phyloP scores from a whole-genome alignment of 2,113 vertebrate genomes.

The Cynocephalus volans region DNA sequence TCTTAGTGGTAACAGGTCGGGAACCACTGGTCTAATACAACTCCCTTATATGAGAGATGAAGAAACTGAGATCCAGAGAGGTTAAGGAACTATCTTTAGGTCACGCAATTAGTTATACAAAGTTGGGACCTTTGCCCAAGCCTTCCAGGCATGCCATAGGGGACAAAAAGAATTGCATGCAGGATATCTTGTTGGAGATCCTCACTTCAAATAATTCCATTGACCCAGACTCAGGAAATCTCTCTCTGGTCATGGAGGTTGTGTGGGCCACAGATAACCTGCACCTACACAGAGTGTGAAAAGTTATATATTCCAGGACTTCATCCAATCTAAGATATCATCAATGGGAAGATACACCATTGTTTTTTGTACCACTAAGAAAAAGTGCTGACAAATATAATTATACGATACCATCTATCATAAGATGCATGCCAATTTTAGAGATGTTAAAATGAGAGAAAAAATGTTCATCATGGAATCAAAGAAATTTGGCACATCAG shows the following conservation, averaged over 20 bases:
- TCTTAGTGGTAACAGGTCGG: not conserved
- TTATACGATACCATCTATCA: not conserved
- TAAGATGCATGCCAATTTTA: not conserved
- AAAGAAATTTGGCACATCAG: fast-evolving
- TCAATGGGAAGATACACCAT: not conserved
- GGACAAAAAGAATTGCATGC: not conserved
- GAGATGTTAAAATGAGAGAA: not conserved
- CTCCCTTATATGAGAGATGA: not conserved
- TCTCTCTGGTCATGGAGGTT: not conserved
- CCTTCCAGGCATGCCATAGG: not conserved
- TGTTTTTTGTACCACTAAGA: not conserved
- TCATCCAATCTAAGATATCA: not conserved
- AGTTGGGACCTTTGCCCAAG: not conserved
- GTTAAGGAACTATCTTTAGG: not conserved
- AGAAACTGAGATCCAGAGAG: not conserved
- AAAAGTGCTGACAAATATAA: not conserved
- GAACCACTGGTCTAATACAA: not conserved
- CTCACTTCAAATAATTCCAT: no score
- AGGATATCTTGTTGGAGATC: not conserved
- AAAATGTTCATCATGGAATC: not conserved
- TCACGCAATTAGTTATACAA: not conserved
- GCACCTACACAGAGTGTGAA: not conserved
- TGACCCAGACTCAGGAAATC: not conserved
- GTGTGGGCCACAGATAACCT: not conserved
- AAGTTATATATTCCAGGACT: not conserved